Percentiles rank a stretch among this genome's conserved stretches.
phyloP scores from a whole-genome alignment of 2,888 invertebrate genomes.

The Nephrotoma guestfalica region DNA sequence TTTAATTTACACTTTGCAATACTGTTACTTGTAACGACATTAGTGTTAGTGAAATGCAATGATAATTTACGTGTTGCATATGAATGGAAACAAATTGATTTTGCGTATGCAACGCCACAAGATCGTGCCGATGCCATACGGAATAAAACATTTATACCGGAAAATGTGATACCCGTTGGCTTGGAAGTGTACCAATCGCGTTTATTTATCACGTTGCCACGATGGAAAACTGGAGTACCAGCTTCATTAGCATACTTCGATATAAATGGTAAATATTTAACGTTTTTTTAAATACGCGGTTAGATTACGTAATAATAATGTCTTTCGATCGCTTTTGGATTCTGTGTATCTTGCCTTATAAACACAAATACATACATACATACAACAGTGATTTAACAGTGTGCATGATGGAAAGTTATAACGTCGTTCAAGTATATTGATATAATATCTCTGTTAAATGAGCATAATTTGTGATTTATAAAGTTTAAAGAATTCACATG shows the following conservation, averaged over 20 bases:
- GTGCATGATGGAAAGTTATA: not conserved
- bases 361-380: not conserved
- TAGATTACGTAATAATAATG: not conserved
- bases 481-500: not conserved
- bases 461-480: not conserved
- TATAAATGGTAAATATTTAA: constrained; percentile 42
- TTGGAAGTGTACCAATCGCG: constrained; percentile 52
- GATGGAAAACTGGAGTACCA: constrained; percentile 61
- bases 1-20: not conserved
- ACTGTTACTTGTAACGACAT: not conserved
- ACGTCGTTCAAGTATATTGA: not conserved
- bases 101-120: constrained; percentile 42
- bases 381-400: not conserved
- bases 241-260: constrained; percentile 59
- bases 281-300: not conserved
- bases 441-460: not conserved
- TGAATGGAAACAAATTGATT: constrained; percentile 62
- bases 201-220: constrained; percentile 56
- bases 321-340: not conserved
- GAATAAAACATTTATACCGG: constrained; percentile 45
- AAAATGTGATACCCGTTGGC: constrained; percentile 60
- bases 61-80: constrained; percentile 53
- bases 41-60: constrained; percentile 25
- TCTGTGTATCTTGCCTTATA: not conserved
- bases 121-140: constrained; percentile 43